phyloP scores from a whole-genome alignment of 1,140 invertebrate species.

The Mactra quadrangularis region DNA sequence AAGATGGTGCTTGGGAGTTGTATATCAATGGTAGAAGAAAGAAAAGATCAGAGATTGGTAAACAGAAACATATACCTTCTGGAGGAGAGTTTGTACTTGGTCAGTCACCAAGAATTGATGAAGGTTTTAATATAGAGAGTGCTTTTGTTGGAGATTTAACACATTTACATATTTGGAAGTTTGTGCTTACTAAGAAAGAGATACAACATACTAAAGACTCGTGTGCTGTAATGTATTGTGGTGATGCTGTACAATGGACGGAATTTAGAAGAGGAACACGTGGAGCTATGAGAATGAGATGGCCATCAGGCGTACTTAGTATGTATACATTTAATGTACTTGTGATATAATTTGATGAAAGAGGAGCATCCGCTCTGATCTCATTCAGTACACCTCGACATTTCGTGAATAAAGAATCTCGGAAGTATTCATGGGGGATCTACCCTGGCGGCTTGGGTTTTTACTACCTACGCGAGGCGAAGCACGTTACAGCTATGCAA shows the following conservation, averaged over 20 bases:
- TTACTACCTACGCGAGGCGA: too few species aligned
- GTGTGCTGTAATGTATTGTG: conserved; percentile 82
- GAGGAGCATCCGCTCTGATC: too few species aligned
- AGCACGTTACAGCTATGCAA: too few species aligned
- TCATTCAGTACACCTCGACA: too few species aligned
- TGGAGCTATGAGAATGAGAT: conserved; percentile 81
- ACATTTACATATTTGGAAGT: conserved; percentile 83
- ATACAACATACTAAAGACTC: conserved; percentile 70
- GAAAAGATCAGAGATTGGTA: conserved; percentile 18
- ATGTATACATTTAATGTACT: conserved; percentile 52
- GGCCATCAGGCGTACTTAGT: conserved; percentile 83
- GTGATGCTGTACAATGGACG: conserved; percentile 83
- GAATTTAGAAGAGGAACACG: conserved; percentile 83
- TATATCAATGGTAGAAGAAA: conserved; percentile 70
- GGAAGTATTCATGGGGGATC: too few species aligned
- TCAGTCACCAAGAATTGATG: conserved; percentile 71
- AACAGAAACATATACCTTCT: conserved; percentile 64
- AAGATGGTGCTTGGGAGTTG: conserved; percentile 76
- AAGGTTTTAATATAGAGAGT: conserved; percentile 66
- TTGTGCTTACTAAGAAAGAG: conserved; percentile 67
- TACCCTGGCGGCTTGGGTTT: too few species aligned
- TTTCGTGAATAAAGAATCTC: too few species aligned
- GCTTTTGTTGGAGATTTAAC: conserved; percentile 81
- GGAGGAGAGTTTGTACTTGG: conserved; percentile 81
- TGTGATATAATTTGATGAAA: too few species aligned